Conservation (phyloP, 2,888 invertebrate species). For the Sceliomorpha sp. region DNA sequence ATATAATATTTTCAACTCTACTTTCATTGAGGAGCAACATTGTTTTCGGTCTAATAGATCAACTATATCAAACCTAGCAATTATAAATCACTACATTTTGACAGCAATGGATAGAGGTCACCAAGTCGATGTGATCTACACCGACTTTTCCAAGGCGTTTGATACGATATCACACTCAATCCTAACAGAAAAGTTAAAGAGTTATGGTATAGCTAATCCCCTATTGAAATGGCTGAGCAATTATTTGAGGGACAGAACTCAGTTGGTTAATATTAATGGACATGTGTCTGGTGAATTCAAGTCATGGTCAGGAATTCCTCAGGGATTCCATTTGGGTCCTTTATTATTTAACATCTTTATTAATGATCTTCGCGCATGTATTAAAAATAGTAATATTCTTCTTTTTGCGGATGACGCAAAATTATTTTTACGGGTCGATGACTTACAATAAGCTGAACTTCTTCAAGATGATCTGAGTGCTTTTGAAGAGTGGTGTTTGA, state of each 20-base stretch:
- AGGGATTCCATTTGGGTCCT: slow-evolving; percentile 39
- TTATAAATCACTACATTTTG: slow-evolving; percentile 34
- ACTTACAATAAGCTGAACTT: too few relatives aligned
- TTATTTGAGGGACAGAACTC: slow-evolving; percentile 21
- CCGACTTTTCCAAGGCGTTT: slow-evolving; percentile 61
- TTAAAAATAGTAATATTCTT: slow-evolving; percentile 11
- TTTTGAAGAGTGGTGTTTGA: too few relatives aligned
- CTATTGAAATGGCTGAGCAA: slow-evolving; percentile 42
- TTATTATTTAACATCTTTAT: slow-evolving; percentile 26
- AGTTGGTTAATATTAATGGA: slow-evolving; percentile 10
- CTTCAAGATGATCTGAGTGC: too few relatives aligned
- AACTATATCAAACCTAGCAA: slow-evolving; percentile 11
- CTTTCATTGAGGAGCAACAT: slow-evolving; percentile 29
- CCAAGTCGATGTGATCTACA: slow-evolving; percentile 53
- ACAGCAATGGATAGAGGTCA: slow-evolving; percentile 32
- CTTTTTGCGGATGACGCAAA: too few relatives aligned
- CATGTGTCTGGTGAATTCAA: background rate
- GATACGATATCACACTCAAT: slow-evolving; percentile 54
- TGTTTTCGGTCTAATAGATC: slow-evolving; percentile 16
- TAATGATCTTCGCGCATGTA: background rate
- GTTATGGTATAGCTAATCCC: slow-evolving; percentile 22
- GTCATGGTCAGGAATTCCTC: slow-evolving; percentile 28
- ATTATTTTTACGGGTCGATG: too few relatives aligned
- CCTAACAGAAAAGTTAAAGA: slow-evolving; percentile 42
- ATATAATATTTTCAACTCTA: background rate